These are phyloP conservation scores for Uloborus plumipes DNA, from an alignment of 2,888 invertebrate species.

Conservation along the genomic window DNA sequence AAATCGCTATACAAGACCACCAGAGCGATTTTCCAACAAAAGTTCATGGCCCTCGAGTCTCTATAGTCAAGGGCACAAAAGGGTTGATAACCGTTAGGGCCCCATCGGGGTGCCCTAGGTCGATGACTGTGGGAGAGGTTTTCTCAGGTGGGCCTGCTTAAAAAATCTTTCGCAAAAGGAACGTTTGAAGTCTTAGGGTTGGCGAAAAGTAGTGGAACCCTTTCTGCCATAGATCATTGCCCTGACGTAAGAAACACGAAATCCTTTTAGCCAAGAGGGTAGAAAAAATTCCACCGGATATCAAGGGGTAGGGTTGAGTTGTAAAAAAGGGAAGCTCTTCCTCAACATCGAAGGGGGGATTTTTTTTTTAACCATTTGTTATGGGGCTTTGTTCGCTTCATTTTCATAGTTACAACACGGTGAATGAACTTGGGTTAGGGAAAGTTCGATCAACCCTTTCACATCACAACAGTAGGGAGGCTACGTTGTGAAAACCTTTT, in stretches of 20 bases:
- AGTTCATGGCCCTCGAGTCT: constrained; percentile 37
- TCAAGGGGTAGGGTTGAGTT: constrained; percentile 35
- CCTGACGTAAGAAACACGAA: constrained; percentile 47
- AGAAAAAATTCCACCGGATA: constrained; percentile 44
- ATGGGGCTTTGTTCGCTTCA: constrained; percentile 27
- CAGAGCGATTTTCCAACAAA: constrained; percentile 14
- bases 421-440: constrained; percentile 26
- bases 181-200: neutral
- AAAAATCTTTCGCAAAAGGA: constrained; percentile 35
- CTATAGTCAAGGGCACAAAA: constrained; percentile 48
- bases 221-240: constrained; percentile 34
- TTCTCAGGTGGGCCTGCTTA: constrained; percentile 40
- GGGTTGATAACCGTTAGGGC: constrained; percentile 50
- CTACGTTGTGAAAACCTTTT: neutral
- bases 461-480: neutral
- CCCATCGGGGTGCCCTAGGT: constrained; percentile 15
- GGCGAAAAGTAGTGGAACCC: constrained; percentile 30
- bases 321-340: constrained; percentile 14
- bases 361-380: constrained; percentile 43
- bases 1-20: constrained; percentile 48
- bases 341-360: constrained; percentile 7
- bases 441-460: constrained; percentile 54
- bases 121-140: constrained; percentile 43
- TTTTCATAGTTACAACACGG: constrained; percentile 36
- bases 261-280: constrained; percentile 24